Base-by-base conservation (phyloP, 2,888 invertebrate genomes). In the Lepidochrysops patricia region DNA sequence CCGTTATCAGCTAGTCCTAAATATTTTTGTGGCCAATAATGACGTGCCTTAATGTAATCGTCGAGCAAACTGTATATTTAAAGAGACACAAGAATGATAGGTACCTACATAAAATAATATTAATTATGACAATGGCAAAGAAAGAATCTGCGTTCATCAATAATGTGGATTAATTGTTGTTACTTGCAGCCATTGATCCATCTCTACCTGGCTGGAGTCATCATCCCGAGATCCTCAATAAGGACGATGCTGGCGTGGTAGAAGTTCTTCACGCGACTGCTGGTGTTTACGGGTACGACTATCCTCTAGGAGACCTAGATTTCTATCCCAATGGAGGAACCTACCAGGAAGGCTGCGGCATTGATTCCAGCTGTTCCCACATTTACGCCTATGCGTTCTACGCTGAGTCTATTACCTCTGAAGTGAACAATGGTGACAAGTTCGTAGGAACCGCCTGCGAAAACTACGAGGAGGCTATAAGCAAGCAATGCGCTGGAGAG, bases 251-350 rank as follows among this genome's bases (percentile, higher is more conserved):
- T 4, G 63, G 0, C 0, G 62, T 80, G 2, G 89, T 89, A 0
- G 90, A 89, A 62, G 86, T 89, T 0, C 66, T 90, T 1, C 82
- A 89, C 67, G 70, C 82, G 0, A 82, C 84, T 1, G 73, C 77
- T 32, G 87, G 87, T 0, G 4, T 35, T 23, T 57, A 68, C 1
- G 89, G 89, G 29, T 87, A 86, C 66, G 87, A 85, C 66, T 57
- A 63, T 0, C 84, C 89, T 0, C 68, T 89, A 12, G 89, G 89
- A 9, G 71, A 78, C 63, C 4, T 88, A 1, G 81, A 89, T 68
- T 87, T 89, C 69, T 90, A 85, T 64, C 66, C 89, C 27, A 88
- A 89, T 63, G 87, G 87, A 3, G 89, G 88, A 7, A 35, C 64
- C 1, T n/a, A 35, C 35, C 88, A 88, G 66, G 63, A 52, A 1